phyloP scores from a whole-genome alignment of 1,140 invertebrate genomes.

The Lepidurus couesii region DNA sequence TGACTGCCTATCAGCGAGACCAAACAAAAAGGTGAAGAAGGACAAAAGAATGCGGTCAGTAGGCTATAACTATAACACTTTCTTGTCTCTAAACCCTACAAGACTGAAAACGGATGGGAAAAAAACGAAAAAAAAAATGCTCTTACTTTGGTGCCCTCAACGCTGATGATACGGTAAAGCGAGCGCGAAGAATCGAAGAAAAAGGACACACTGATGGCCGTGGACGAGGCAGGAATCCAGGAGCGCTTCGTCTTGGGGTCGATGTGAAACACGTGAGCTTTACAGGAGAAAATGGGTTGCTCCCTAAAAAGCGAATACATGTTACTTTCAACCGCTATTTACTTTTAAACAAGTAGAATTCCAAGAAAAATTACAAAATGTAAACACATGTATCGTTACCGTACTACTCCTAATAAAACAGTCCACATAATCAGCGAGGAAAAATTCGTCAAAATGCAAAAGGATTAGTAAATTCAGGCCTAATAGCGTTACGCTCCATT shows the following conservation, averaged over 20 bases:
- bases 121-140: background rate
- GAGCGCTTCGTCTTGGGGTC: slow-evolving; percentile 96
- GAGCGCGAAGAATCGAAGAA: slow-evolving; percentile 95
- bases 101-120: background rate
- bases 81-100: background rate
- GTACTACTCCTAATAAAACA: background rate
- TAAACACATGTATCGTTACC: background rate
- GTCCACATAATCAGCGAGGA: background rate
- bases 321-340: slow-evolving; percentile 21
- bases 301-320: slow-evolving; percentile 59
- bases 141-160: slow-evolving; percentile 86
- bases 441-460: background rate
- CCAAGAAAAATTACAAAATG: background rate
- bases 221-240: slow-evolving; percentile 93
- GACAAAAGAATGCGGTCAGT: background rate
- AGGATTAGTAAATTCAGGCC: background rate
- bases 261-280: slow-evolving; percentile 98
- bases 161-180: slow-evolving; percentile 92
- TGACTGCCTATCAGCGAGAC: slow-evolving; percentile 69
- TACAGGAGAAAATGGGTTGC: slow-evolving; percentile 96
- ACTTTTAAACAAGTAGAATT: background rate
- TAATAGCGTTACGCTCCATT: slow-evolving; percentile 28
- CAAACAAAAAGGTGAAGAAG: background rate
- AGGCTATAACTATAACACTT: background rate
- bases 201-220: slow-evolving; percentile 92